Evolutionary conservation across 2,888 invertebrate genomes (phyloP).

Genomic region (Trachelus stipa): DNA sequence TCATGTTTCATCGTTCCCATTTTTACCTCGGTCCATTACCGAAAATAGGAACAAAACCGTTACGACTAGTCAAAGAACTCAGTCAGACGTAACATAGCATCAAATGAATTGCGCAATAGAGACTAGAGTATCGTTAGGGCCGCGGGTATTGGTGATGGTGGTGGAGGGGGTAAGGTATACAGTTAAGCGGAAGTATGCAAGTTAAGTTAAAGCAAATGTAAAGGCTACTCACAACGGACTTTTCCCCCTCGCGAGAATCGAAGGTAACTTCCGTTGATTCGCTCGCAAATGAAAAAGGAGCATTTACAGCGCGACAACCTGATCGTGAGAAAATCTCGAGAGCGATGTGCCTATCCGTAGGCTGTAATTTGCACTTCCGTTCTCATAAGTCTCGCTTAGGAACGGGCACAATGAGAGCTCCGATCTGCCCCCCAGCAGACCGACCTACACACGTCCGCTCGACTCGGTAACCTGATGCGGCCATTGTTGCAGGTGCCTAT

Average conservation of each 20-base stretch:
- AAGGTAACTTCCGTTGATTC: background rate
- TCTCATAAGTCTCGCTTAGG: constrained; percentile 47
- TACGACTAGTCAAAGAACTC: background rate
- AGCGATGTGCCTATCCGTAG: constrained; percentile 27
- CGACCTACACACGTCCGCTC: constrained; percentile 2
- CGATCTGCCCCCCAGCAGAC: constrained; percentile 30
- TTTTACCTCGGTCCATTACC: background rate
- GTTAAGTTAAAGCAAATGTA: background rate
- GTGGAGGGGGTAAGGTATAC: background rate
- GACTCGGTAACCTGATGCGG: constrained; percentile 56
- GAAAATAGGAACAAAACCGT: background rate
- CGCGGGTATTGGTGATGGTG: too few relatives aligned
- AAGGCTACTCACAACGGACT: background rate
- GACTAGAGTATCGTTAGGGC: background rate
- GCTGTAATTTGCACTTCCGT: constrained; percentile 65
- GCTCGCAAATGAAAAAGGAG: constrained; percentile 18
- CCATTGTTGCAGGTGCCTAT: constrained; percentile 58
- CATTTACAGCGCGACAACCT: constrained; percentile 37
- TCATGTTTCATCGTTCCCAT: background rate
- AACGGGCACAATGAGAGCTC: constrained; percentile 29
- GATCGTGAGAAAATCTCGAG: constrained; percentile 59
- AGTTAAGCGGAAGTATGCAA: background rate
- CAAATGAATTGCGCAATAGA: background rate
- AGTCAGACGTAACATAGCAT: background rate
- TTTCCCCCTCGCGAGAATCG: background rate